Evolutionary conservation across 2,113 vertebrate genomes (phyloP).

Genomic region (Petrocephalus zakoni): DNA sequence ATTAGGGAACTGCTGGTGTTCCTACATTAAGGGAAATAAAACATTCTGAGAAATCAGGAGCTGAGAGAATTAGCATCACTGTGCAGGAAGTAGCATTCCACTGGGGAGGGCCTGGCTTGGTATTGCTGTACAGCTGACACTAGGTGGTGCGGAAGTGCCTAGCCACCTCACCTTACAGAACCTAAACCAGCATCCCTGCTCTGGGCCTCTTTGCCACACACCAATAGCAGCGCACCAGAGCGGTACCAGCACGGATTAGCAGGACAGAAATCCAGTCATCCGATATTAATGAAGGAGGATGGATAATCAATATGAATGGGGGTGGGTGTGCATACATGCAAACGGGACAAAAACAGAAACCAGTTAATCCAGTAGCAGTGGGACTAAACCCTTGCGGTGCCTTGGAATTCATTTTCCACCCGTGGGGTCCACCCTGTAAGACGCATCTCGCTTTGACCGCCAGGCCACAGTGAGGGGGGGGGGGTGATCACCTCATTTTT

Average conservation of each 20-base stretch:
- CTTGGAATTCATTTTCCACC: not conserved
- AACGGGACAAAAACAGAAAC: not conserved
- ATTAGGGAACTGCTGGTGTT: not conserved
- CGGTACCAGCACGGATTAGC: not conserved
- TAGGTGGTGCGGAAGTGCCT: not conserved
- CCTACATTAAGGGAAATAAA: not conserved
- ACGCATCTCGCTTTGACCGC: conserved; percentile 5
- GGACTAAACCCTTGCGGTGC: not conserved
- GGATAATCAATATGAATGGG: not conserved
- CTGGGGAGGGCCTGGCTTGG: not conserved
- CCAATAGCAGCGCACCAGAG: no score
- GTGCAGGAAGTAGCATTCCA: not conserved
- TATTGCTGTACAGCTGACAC: not conserved
- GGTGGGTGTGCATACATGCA: not conserved
- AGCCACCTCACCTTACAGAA: not conserved
- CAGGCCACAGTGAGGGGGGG: not conserved
- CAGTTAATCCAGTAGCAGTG: not conserved
- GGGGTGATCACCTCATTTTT: not conserved
- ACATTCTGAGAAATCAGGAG: not conserved
- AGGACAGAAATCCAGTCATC: not conserved
- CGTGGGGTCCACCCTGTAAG: not conserved
- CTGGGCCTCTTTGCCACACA: not conserved
- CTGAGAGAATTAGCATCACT: not conserved
- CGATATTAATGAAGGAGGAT: not conserved
- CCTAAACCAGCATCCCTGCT: not conserved